Base-by-base conservation (phyloP, 1,140 invertebrate species). In the Tetramorium parvispinum region DNA sequence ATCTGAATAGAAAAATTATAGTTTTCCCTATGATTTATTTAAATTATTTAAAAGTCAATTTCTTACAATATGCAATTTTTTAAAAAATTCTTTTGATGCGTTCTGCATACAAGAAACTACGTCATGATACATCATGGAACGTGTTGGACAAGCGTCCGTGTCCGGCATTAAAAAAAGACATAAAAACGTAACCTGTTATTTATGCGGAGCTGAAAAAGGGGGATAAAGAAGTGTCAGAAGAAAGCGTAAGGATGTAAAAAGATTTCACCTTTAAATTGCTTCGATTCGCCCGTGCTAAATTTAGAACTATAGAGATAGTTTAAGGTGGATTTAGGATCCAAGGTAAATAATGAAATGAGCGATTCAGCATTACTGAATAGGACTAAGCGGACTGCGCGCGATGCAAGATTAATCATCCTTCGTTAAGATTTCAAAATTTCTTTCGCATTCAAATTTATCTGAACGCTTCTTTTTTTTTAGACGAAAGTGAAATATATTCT, bases 111-210 rank as follows among this genome's bases (percentile, higher is more conserved):
- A 55, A 66, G 53, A 8, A 27, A 27, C 40, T 27, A 49, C n/a
- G 49, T 27, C 21, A 49, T 24, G 59, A 83, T 71, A 49, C 68
- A 49, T 32, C 53, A n/a, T 53, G 57, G 32, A 59, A 86, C 16
- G 85, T 13, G 57, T 63, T 32, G 32, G 49, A n/a, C 71, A 18
- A 24, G 43, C 79, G 43, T 66, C 16, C 63, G 49, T 57, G 85
- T 24, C 10, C 37, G 59, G 65, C 11, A 73, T 89, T 87, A 91
- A 90, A 92, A 92, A 87, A 82, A 21, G 65, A 57, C 71, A 85
- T 91, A 91, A 92, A 89, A 92, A 83, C 32, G 88, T 87, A 92
- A 92, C 91, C 89, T 86, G 91, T 93, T 92, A 91, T 90, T 89
- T 87, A 83, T 87, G 76, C 49, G 16, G 40, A 46, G 27, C 46